Conservation (phyloP, 2,113 vertebrate genomes). For the Acanthisitta chloris region DNA sequence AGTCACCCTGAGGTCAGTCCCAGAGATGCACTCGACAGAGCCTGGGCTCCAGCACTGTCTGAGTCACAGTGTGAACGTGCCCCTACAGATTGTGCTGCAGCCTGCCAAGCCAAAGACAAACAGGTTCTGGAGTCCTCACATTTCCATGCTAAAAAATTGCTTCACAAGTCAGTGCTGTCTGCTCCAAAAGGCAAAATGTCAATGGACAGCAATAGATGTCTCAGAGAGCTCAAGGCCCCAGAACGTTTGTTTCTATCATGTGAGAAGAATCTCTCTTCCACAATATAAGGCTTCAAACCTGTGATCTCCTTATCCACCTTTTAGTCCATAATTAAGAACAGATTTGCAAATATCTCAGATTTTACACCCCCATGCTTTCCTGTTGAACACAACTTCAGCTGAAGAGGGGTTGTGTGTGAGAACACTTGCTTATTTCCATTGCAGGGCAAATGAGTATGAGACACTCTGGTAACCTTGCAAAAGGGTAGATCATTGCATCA, state of each 20-base stretch:
- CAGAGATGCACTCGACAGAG: not conserved
- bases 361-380: not conserved
- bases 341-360: not conserved
- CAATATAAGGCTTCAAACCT: not conserved
- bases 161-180: not conserved
- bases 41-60: not conserved
- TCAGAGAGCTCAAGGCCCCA: not conserved
- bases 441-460: not conserved
- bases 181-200: not conserved
- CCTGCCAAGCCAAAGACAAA: not conserved
- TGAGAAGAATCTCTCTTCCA: not conserved
- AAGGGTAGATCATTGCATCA: not conserved
- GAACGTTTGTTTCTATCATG: not conserved
- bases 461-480: not conserved
- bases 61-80: fast-evolving
- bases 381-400: not conserved
- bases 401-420: not conserved
- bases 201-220: not conserved
- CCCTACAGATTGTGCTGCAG: not conserved
- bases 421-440: not conserved
- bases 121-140: not conserved
- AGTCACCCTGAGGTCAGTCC: not conserved
- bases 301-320: not conserved
- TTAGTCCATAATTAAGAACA: not conserved
- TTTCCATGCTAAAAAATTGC: not conserved